Conservation (phyloP, 2,888 invertebrate genomes). For the Phyto melanocephala region DNA sequence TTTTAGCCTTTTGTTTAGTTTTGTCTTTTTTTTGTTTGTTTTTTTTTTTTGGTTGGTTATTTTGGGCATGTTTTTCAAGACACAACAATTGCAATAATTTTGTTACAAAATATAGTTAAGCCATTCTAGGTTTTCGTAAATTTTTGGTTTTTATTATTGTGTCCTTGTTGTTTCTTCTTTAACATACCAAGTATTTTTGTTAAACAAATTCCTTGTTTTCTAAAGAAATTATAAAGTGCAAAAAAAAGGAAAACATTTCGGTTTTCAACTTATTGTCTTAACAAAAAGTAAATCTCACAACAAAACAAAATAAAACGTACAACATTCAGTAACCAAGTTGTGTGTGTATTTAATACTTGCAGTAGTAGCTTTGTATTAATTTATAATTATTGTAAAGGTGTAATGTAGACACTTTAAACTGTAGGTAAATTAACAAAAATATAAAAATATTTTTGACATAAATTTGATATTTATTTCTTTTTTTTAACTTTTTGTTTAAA, state of each 20-base stretch:
- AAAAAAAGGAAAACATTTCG: conserved; percentile 13
- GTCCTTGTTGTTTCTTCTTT: conserved; percentile 10
- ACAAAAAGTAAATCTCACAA: no score
- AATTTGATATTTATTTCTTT: no score
- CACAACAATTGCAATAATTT: conserved; percentile 64
- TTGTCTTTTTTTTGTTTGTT: background rate
- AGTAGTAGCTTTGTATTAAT: conserved; percentile 9
- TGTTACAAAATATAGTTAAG: conserved; percentile 61
- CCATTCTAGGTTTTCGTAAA: conserved; percentile 50
- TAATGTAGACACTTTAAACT: background rate
- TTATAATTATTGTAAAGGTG: conserved; percentile 11
- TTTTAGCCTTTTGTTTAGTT: background rate
- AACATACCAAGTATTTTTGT: conserved; percentile 47
- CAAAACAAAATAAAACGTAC: no score
- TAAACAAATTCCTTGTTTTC: conserved; percentile 46
- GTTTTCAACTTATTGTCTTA: conserved; percentile 31
- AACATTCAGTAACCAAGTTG: no score
- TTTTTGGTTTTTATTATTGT: conserved; percentile 30
- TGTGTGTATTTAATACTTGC: background rate
- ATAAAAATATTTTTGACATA: no score
- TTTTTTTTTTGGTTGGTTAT: conserved; percentile 14
- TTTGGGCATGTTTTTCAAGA: conserved; percentile 57
- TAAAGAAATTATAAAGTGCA: conserved; percentile 42
- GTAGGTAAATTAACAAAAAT: no score
- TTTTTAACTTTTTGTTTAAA: no score